Base-by-base conservation (phyloP, 2,113 vertebrate genomes). In the Tautogolabrus adspersus region DNA sequence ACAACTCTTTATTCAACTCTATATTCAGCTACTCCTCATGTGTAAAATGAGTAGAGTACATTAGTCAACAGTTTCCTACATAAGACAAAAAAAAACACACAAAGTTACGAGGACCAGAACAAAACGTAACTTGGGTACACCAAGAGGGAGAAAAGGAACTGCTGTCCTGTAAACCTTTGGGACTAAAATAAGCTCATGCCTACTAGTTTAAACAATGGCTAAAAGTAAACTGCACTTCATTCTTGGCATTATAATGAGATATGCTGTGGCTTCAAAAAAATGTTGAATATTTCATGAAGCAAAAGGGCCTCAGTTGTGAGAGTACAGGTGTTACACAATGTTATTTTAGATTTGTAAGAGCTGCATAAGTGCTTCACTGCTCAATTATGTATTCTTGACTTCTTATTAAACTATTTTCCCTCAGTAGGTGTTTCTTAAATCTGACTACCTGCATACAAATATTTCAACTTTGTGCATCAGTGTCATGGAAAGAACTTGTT, bases 211-310 rank as follows among this genome's bases (percentile, higher is more conserved):
- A 72, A 72, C 26, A 59, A 38, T 46, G 6, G 34, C 3, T 8
- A 58, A 61, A 74, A 66, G 58, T 51, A 80, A 77, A 68, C 71
- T 46, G 21, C 65, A 57, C 37, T 70, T 77, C 38, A 70, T 67
- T 65, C 40, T 22, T 58, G 21, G 34, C 40, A 87, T 78, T 74
- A 85, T 79, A 83, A 85, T 73, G 68, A 82, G 40, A 82, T 75
- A 80, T 26, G 58, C 38, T 66, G 71, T 46, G 13, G 63, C 70
- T 76, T 74, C 34, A 60, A 85, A 88, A 85, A 88, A 71, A 21
- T 22, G 34, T 68, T 91, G 73, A 81, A 90, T 88, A 75, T 87
- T 92, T 91, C 69, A 91, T 88, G 73, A 88, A 68, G 76, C 34
- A 38, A 38, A 81, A 59, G 30, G 65, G 70, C 46, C 51, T 81